Base-by-base conservation (phyloP, 2,113 vertebrate species). In the Myrmecophaga tridactyla region DNA sequence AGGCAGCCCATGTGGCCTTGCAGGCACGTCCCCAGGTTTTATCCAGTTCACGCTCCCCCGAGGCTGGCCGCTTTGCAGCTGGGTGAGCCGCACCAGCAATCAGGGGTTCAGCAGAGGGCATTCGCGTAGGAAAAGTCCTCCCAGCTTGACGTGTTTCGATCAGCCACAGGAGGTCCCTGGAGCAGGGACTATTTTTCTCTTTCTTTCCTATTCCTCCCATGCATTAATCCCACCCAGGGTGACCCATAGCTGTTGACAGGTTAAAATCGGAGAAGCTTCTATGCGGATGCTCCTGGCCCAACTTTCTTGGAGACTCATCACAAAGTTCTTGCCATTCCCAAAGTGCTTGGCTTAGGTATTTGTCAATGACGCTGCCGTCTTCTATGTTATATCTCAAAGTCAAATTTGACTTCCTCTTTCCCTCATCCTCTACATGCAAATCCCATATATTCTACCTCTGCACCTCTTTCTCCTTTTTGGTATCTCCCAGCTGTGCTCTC, bases 391-490 rank as follows among this genome's bases (percentile, higher is more conserved):
- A 1, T 7, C 29, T 39, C 43, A 23, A 7, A 11, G 65, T 17
- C 17, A 1, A 2, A 29, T n/a, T 31, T 41, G 17, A 11, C 6
- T 31, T 36, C 46, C n/a, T 15, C 25, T 62, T 56, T 18, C 43
- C n/a, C 31, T 18, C 63, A 39, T 18, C 72, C 46, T 80, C 70
- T 73, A 6, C 2, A 0, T 23, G 27, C 36, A 6, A 14, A 21
- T 75, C 56, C 86, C 39, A 34, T 41, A 13, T 7, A 7, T 46
- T 48, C 53, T 25, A 7, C 31, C 8, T 46, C 18, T 18, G 53
- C 27, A 13, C 7, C 7, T 23, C 23, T 13, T 4, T 17, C 84
- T n/a, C 34, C n/a, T n/a, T n/a, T 3, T 23, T 0, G 0, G 10
- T 11, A 1, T 15, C 65, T 11, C 36, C 41, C 17, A 36, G 56